Base-by-base conservation (phyloP, 2,888 invertebrate genomes). In the Andrena trimmerana region DNA sequence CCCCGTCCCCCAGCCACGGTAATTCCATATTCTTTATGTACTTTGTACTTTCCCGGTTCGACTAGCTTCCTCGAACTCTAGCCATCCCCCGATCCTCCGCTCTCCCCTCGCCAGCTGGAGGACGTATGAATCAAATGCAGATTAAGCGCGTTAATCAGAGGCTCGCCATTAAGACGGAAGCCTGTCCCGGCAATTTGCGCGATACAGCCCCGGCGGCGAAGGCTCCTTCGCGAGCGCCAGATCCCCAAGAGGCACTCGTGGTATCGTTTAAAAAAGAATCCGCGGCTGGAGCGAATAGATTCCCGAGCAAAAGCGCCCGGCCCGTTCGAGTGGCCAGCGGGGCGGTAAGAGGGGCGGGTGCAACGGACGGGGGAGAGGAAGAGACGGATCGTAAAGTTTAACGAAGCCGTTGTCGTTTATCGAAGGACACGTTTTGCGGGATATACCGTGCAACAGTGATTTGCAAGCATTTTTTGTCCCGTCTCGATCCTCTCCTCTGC, bases 11-110 rank as follows among this genome's bases (percentile, higher is more conserved):
- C 27, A 4, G 5, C n/a, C 24, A 1, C 62, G 36, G 60, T 60
- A 67, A 78, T 78, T 63, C 29, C 54, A 72, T 72, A 78, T 78
- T 78, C 80, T 78, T 78, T 54, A 50, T 81, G 68, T 57, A 72
- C 80, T 81, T 78, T 72, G 67, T 67, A 57, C 80, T 71, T 71
- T 24, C 62, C 70, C n/a, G 20, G 7, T 50, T 50, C 29, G n/a
- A n/a, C 29, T 63, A 42, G 27, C 52, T 29, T 57, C 13, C 10
- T 62, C 31, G n/a, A 29, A 29, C 42, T 13, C 24, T 27, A 66
- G 24, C 0, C 50, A 33, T 5, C 5, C 31, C 31, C 6, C 59
- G n/a, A 2, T 8, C 31, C 16, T 31, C 16, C 24, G 16, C 24
- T 8, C 20, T 7, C 5, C 31, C 31, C n/a, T 42, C n/a, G 16